Evolutionary conservation across 2,888 invertebrate species (phyloP).

Genomic region (Meta bourneti): DNA sequence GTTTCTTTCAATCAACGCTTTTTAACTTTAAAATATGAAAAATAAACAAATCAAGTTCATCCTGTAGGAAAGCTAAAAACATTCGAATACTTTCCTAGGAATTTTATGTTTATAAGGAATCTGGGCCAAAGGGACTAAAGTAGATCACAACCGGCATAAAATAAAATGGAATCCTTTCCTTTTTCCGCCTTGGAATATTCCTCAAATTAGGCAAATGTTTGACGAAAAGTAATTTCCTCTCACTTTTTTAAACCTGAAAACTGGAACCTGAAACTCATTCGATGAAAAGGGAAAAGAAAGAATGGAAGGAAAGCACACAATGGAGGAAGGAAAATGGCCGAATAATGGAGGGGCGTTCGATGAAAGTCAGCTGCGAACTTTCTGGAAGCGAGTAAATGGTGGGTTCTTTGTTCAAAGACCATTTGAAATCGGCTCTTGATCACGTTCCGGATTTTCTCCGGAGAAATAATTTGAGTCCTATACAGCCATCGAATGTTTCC

Average conservation of each 20-base stretch:
- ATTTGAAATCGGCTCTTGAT: slow-evolving; percentile 29
- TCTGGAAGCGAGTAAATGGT: neutral
- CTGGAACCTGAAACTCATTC: slow-evolving; percentile 13
- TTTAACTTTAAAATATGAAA: too few relatives aligned
- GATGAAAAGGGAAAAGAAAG: slow-evolving; percentile 4
- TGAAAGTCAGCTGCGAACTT: slow-evolving; percentile 55
- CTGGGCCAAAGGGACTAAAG: too few relatives aligned
- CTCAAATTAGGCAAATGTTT: slow-evolving; percentile 18
- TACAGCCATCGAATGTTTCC: slow-evolving; percentile 11
- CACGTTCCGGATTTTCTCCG: slow-evolving; percentile 39
- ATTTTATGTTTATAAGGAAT: too few relatives aligned
- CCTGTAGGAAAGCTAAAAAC: too few relatives aligned
- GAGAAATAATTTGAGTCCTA: slow-evolving; percentile 19
- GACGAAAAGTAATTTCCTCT: slow-evolving; percentile 21
- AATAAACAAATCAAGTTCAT: too few relatives aligned
- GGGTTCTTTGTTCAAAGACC: slow-evolving; percentile 40
- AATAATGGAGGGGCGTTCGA: slow-evolving; percentile 38
- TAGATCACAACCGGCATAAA: neutral
- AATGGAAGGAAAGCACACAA: too few relatives aligned
- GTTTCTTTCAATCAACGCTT: too few relatives aligned
- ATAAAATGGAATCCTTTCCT: neutral
- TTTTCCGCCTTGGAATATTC: neutral
- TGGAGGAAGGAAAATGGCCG: neutral
- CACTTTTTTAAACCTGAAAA: slow-evolving; percentile 16
- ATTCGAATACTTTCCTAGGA: too few relatives aligned